Conservation (phyloP, 2,113 vertebrate genomes). For the Alaudala cheleensis region DNA sequence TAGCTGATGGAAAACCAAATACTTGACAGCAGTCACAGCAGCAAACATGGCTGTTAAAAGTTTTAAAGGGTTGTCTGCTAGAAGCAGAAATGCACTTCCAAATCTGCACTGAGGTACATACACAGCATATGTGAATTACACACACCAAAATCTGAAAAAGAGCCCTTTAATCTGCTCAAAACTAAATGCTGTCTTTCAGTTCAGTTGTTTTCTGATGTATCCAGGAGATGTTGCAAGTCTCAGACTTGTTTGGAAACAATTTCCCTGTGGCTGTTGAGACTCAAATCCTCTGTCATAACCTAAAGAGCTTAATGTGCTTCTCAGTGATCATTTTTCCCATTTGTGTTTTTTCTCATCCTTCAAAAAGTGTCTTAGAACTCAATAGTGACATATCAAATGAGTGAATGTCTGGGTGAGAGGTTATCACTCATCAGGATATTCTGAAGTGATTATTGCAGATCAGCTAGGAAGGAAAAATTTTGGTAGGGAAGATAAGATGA, state of each 20-base stretch:
- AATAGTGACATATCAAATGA: not conserved
- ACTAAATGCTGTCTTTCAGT: not conserved
- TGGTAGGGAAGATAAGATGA: not conserved
- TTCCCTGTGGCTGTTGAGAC: not conserved
- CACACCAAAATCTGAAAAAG: not conserved
- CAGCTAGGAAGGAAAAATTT: not conserved
- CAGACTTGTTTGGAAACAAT: not conserved
- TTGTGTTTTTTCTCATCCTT: not conserved
- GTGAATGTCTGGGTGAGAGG: not conserved
- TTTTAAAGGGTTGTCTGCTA: slow-evolving; percentile 37
- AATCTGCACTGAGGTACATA: not conserved
- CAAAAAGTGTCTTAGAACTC: not conserved
- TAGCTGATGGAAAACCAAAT: slow-evolving; percentile 58
- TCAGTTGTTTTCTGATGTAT: not conserved
- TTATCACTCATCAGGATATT: not conserved
- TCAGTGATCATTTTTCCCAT: not conserved
- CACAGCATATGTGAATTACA: not conserved
- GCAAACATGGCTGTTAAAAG: slow-evolving; percentile 33
- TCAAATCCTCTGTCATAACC: not conserved
- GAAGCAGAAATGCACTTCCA: slow-evolving; percentile 33
- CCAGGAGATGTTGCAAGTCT: not conserved
- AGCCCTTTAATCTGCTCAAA: not conserved
- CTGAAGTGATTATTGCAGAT: not conserved
- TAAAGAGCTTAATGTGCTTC: not conserved
- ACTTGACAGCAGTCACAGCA: slow-evolving; percentile 50